Evolutionary conservation across 2,888 invertebrate genomes (phyloP).

Genomic region (Sphaeridia pumilis): DNA sequence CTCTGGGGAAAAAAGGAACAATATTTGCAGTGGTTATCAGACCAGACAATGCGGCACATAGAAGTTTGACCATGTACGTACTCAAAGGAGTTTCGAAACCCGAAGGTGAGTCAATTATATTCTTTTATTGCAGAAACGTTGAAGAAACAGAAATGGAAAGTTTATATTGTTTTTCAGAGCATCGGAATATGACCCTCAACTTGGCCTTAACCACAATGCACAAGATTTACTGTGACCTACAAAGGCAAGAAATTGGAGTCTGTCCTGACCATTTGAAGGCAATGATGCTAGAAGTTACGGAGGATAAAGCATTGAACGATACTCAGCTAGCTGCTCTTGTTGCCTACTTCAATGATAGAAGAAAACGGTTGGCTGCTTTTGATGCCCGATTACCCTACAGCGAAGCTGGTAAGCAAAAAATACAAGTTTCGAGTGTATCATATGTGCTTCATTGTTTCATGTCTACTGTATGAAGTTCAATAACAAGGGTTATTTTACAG

Average conservation of each 20-base stretch:
- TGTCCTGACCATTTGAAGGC: neutral
- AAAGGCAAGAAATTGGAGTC: conserved; percentile 1
- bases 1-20: conserved; percentile 19
- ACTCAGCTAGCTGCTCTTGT: neutral
- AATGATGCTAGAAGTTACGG: neutral
- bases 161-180: conserved; percentile 3
- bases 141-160: neutral
- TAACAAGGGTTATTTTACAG: neutral
- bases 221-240: conserved; percentile 1
- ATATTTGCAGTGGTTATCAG: conserved; percentile 29
- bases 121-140: neutral
- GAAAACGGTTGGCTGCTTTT: conserved; percentile 1
- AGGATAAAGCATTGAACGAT: neutral
- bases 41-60: conserved; percentile 19
- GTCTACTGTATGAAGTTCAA: neutral
- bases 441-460: no score
- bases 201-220: conserved; percentile 1
- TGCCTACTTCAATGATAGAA: conserved; percentile 4
- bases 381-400: neutral
- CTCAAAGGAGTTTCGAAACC: conserved; percentile 16
- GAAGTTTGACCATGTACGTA: conserved; percentile 23
- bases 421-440: neutral
- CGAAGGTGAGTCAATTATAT: neutral
- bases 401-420: neutral
- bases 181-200: conserved; percentile 7